A percentile compares a stretch with the other conserved stretches of the same genome.
phyloP scores from a whole-genome alignment of 2,113 vertebrate species.

The Circaetus cinerascens region DNA sequence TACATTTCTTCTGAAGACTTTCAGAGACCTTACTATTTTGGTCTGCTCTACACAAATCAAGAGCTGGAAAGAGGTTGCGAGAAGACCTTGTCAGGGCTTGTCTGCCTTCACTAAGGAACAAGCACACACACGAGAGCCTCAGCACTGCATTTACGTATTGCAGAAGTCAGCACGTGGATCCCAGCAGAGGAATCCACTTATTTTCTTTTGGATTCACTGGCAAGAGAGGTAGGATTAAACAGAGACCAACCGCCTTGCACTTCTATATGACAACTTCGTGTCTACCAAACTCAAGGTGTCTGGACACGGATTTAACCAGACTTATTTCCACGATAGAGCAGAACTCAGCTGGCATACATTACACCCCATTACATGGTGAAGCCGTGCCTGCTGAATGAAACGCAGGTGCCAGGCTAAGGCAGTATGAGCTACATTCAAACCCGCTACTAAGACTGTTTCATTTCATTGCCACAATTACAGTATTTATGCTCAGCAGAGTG shows the following conservation, averaged over 20 bases:
- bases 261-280: not conserved
- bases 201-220: not conserved
- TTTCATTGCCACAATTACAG: not conserved
- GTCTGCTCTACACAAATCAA: not conserved
- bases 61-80: not conserved
- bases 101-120: not conserved
- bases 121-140: not conserved
- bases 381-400: not conserved
- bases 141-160: not conserved
- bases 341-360: not conserved
- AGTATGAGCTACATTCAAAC: not conserved
- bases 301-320: not conserved
- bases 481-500: not conserved
- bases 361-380: rapidly evolving
- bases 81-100: not conserved
- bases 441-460: not conserved
- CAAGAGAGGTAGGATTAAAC: not conserved
- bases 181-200: not conserved
- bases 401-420: not conserved
- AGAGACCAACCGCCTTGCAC: not conserved
- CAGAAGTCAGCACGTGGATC: not conserved
- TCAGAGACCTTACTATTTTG: not conserved
- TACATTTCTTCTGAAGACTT: not conserved
- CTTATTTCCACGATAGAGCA: not conserved
- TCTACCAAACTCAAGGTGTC: not conserved